Base-by-base conservation (phyloP, 2,888 invertebrate genomes). In the Loripinus fragilis region DNA sequence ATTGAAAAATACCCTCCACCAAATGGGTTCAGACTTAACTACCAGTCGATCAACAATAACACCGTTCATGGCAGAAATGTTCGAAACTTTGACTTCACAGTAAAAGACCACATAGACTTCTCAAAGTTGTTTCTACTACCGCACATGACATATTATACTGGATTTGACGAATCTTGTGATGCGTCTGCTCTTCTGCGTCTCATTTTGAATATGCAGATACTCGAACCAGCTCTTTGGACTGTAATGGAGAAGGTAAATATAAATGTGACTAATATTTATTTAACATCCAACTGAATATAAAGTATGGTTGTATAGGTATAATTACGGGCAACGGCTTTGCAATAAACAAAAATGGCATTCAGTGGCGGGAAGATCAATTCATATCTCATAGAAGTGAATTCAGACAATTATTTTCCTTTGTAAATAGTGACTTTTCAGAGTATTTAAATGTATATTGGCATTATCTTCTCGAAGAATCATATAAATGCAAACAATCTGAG, bases 1-100 rank as follows among this genome's bases (percentile, higher is more conserved):
- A 33, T 81, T 15, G 60, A 65, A 30, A 45, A 69, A 33, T 77
- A 75, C 35, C 71, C 50, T 23, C 52, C 33, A 1, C 69, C 75
- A 30, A 75, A 72, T 17, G 50, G 65, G n/a, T 60, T 33, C 33
- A 64, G 28, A 15, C 52, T 83, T 10, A 83, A 79, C 65, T 83
- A 83, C 41, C 77, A 80, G 64, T 55, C 77, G 0, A 77, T 83
- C n/a, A 83, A 80, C 71, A 80, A 77, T 23, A 83, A 83, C 64
- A 38, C 35, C 2, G 33, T 17, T 7, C 60, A 60, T 33, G 60
- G 60, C 3, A 30, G 33, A 25, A n/a, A 60, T 17, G 1, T 12
- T 3, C 23, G n/a, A 23, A 52, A 25, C 7, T 80, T 64, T 71
- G 71, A 83, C 60, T 83, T 74, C 64, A 52, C 23, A 0, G 75